Conservation (phyloP, 2,888 invertebrate genomes). For the Ochropleura leucogaster region DNA sequence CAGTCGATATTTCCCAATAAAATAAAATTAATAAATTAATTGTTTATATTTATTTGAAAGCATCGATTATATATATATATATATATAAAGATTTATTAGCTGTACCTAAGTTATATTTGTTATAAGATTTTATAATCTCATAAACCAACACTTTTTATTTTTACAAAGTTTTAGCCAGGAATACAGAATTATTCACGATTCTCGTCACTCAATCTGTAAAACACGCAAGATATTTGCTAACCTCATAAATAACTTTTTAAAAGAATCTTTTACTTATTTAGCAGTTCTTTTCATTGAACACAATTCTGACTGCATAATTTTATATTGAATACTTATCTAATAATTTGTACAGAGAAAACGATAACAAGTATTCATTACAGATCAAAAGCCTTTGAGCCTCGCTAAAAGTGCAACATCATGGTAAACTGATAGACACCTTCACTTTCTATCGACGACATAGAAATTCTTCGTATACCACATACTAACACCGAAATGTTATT, state of each 20-base stretch:
- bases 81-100: too few species aligned
- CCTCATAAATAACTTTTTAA: too few species aligned
- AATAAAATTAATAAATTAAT: too few species aligned
- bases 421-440: constrained; percentile 6
- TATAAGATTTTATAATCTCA: neutral
- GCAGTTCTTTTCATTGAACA: neutral
- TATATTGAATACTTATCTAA: neutral
- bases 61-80: too few species aligned
- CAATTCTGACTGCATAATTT: neutral
- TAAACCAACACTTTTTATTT: too few species aligned
- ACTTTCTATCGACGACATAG: constrained; percentile 43
- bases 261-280: neutral
- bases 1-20: too few species aligned
- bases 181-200: neutral
- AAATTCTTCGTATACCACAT: constrained; percentile 19
- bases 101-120: neutral
- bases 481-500: constrained; percentile 2
- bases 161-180: neutral
- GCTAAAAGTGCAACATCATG: constrained; percentile 47
- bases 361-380: neutral
- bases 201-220: neutral
- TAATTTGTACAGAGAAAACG: constrained; percentile 6
- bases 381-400: neutral
- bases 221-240: neutral
- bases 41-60: too few species aligned